Evolutionary conservation across 2,888 invertebrate species (phyloP).

Genomic region (Xestia rhomboidea): DNA sequence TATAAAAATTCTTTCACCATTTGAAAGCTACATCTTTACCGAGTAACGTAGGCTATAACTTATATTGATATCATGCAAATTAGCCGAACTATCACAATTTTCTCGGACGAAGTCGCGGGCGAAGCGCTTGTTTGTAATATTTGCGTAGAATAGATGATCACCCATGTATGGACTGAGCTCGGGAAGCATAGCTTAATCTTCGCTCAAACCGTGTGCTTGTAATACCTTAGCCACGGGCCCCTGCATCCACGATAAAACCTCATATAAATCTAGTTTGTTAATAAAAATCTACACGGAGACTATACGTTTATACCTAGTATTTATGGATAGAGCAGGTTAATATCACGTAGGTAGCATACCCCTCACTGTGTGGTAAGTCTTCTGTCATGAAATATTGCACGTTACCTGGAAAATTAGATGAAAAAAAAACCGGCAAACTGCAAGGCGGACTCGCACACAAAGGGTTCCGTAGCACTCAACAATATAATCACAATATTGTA

Average conservation of each 20-base stretch:
- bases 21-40: no score
- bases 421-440: neutral
- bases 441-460: neutral
- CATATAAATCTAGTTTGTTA: slow-evolving; percentile 9
- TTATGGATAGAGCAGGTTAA: slow-evolving; percentile 11
- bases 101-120: no score
- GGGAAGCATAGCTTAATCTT: neutral
- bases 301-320: neutral
- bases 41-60: no score
- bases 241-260: neutral
- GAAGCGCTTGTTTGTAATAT: no score
- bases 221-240: neutral
- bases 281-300: slow-evolving; percentile 1
- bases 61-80: no score
- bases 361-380: slow-evolving; percentile 34
- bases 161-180: neutral
- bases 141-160: neutral
- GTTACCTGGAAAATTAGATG: neutral
- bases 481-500: neutral
- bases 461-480: neutral
- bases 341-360: slow-evolving; percentile 14
- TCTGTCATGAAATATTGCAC: slow-evolving; percentile 23
- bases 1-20: no score
- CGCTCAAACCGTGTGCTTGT: neutral
- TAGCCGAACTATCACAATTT: no score